Conservation (phyloP, 2,797 vertebrate genomes). For the Sebastes diploproa region DNA sequence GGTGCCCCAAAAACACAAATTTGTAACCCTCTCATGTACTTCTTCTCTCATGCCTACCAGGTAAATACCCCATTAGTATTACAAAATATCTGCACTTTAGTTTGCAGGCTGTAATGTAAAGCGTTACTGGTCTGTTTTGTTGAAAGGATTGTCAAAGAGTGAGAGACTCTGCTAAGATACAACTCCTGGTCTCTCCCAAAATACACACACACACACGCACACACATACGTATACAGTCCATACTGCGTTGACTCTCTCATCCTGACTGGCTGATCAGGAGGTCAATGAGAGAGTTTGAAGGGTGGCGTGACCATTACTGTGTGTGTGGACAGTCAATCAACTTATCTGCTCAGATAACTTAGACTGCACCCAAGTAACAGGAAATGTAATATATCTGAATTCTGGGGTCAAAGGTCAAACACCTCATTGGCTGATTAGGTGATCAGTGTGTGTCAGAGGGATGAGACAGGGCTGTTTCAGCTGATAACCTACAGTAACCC, state of each 20-base stretch:
- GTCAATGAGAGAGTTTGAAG: constrained; percentile 12
- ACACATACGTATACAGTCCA: background rate
- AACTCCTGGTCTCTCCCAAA: background rate
- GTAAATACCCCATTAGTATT: background rate
- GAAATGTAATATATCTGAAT: constrained; percentile 7
- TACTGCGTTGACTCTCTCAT: constrained; percentile 22
- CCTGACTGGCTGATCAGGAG: constrained; percentile 78
- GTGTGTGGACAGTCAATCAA: background rate
- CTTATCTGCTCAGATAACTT: constrained; percentile 28
- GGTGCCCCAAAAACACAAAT: background rate
- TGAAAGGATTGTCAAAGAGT: background rate
- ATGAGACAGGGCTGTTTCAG: constrained; percentile 10
- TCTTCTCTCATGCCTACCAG: background rate
- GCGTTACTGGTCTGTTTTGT: background rate
- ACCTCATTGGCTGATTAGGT: constrained; percentile 41
- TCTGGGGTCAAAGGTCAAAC: constrained; percentile 47
- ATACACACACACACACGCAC: background rate
- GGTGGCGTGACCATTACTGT: background rate
- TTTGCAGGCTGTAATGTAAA: background rate
- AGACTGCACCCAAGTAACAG: constrained; percentile 4
- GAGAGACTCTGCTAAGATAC: background rate
- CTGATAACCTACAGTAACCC: constrained; percentile 67
- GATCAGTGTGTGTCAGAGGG: constrained; percentile 1
- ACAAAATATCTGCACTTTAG: background rate
- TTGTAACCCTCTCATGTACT: background rate